Conservation (phyloP, 1,140 invertebrate species). For the Venustaconcha ellipsiformis region DNA sequence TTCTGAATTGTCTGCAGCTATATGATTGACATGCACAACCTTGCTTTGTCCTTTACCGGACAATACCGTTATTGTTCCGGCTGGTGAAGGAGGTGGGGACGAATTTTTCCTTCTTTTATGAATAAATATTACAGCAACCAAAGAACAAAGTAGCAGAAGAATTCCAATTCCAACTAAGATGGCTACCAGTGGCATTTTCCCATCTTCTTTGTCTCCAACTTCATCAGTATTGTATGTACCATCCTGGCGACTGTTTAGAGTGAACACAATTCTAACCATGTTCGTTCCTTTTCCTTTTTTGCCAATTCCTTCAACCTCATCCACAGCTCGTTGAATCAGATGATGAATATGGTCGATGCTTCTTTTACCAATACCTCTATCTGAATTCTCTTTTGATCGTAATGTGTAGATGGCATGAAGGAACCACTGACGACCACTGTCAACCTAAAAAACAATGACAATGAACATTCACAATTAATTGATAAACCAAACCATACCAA, state of each 20-base stretch:
- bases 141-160: constrained; percentile 44
- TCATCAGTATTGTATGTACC: constrained; percentile 29
- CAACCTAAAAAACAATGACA: constrained; percentile 51
- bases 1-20: constrained; percentile 27
- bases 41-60: constrained; percentile 35
- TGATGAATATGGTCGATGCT: constrained; percentile 4
- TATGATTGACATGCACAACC: constrained; percentile 20
- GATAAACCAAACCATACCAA: neutral
- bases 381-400: constrained; percentile 37
- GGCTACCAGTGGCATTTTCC: constrained; percentile 44
- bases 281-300: constrained; percentile 64
- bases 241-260: constrained; percentile 27
- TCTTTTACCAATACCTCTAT: neutral
- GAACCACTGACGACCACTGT: constrained; percentile 68
- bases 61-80: constrained; percentile 55
- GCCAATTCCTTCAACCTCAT: constrained; percentile 48
- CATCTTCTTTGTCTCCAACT: constrained; percentile 34
- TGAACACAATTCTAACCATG: constrained; percentile 56
- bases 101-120: constrained; percentile 47
- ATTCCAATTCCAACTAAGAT: constrained; percentile 48
- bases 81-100: constrained; percentile 51
- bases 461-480: constrained; percentile 2
- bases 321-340: constrained; percentile 27
- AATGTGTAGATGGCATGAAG: constrained; percentile 68
- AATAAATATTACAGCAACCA: constrained; percentile 49